Base-by-base conservation (phyloP, 2,113 vertebrate species). In the Tragelaphus imberbis region DNA sequence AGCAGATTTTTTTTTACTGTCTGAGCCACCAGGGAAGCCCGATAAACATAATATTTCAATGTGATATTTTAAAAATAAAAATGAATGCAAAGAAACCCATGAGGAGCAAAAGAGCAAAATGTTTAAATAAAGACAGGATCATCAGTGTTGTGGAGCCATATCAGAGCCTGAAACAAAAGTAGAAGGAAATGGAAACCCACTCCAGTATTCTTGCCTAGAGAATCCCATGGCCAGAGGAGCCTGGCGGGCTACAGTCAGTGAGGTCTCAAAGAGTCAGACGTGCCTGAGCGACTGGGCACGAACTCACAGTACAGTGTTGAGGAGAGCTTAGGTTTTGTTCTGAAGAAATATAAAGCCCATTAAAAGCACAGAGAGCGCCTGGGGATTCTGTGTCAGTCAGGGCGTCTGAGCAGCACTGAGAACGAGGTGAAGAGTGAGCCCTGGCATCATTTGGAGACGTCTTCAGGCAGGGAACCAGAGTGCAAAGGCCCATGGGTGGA, bases 61-160 rank as follows among this genome's bases (percentile, higher is more conserved):
- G 49, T 51, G 40, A 21, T 30, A 25, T 65, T 53, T 17, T 4
- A 33, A 47, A 65, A 68, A 81, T 49, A 5, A 75, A 88, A 88
- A 91, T 80, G 36, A 80, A 71, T 65, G 47, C 19, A 65, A 88
- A 65, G 68, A 81, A 44, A 49, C 59, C 15, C 30, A 23, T 5
- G 21, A 82, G n/a, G 75, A 86, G 13, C 47, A 94, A 96, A 96
- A 59, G 6, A 59, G 40, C 56, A 79, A 91, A 89, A 84, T 58
- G 16, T 80, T 88, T 89, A 44, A 58, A 33, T 44, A 36, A 90
- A 95, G 49, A 77, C 65, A 58, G 8, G 11, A 5, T 30, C 12
- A 5, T 77, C 56, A 36, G 91, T 5, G 44, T 15, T 58, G 27
- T 19, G 53, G 49, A 82, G 40, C 25, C 23, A 27, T 5, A 10